phyloP scores from a whole-genome alignment of 2,113 vertebrate genomes.

The Cynopterus brachyotis region DNA sequence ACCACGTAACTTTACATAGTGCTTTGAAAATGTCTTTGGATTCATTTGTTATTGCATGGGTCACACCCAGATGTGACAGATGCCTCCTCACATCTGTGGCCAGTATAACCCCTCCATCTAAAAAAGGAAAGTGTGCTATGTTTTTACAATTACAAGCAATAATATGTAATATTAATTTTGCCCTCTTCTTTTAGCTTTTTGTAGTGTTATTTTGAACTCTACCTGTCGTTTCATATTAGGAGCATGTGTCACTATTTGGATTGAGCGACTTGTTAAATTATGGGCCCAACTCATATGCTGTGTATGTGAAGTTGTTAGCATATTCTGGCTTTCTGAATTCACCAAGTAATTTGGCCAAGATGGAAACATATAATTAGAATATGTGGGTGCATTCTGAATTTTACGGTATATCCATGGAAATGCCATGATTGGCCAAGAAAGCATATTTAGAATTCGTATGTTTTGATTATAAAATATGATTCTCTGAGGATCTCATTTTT shows the following conservation, averaged over 20 bases:
- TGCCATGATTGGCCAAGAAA: slow-evolving; percentile 60
- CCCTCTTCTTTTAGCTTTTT: background rate
- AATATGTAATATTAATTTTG: background rate
- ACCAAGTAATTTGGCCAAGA: slow-evolving; percentile 36
- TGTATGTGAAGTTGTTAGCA: slow-evolving; percentile 1
- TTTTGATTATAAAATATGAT: slow-evolving; percentile 56
- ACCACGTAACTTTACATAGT: background rate
- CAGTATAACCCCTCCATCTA: background rate
- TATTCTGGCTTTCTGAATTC: slow-evolving; percentile 49
- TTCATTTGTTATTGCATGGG: background rate
- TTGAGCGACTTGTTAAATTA: background rate
- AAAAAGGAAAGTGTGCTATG: background rate
- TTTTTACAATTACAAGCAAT: background rate
- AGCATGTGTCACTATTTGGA: slow-evolving; percentile 30
- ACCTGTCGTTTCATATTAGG: slow-evolving; percentile 4
- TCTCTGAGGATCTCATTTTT: slow-evolving; percentile 46
- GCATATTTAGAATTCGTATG: slow-evolving; percentile 44
- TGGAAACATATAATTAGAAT: slow-evolving; percentile 52
- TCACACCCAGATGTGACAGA: background rate
- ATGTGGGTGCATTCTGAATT: slow-evolving; percentile 45
- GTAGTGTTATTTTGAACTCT: background rate
- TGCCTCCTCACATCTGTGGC: background rate
- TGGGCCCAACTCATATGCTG: background rate
- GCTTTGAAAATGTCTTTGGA: background rate
- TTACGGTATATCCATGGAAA: slow-evolving; percentile 43